A percentile compares a stretch with the other conserved stretches of the same genome.
Conservation (phyloP, 2,888 invertebrate species). For the Calephelis perditalis region DNA sequence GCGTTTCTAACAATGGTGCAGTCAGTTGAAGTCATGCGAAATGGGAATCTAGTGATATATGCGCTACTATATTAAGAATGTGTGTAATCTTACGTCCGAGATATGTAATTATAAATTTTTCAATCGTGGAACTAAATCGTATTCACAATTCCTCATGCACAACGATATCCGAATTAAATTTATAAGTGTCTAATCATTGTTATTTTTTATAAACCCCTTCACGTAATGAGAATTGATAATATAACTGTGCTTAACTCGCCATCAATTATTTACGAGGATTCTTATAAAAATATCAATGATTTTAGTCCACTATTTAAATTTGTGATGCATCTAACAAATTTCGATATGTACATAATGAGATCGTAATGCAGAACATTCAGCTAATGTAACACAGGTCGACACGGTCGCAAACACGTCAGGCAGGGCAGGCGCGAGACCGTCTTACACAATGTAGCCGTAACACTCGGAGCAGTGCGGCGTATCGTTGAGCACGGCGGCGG, state of each 20-base stretch:
- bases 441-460: slow-evolving; percentile 93
- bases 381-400: slow-evolving; percentile 63
- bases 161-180: slow-evolving; percentile 2
- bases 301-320: not conserved
- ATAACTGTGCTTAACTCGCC: too few relatives aligned
- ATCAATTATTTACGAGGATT: too few relatives aligned
- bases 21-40: slow-evolving; percentile 16
- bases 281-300: not conserved
- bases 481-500: slow-evolving; percentile 70
- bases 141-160: slow-evolving; percentile 7
- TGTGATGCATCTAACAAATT: slow-evolving; percentile 14
- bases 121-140: slow-evolving; percentile 6
- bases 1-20: slow-evolving; percentile 35
- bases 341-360: slow-evolving; percentile 24
- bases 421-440: slow-evolving; percentile 62
- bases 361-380: slow-evolving; percentile 39
- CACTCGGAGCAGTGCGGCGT: slow-evolving; percentile 89
- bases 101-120: not conserved
- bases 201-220: slow-evolving; percentile 25
- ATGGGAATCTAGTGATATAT: slow-evolving; percentile 12
- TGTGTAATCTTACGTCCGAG: not conserved
- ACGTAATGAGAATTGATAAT: too few relatives aligned
- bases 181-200: slow-evolving; percentile 33
- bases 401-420: slow-evolving; percentile 75
- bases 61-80: not conserved